Conservation (phyloP, 2,888 invertebrate genomes). For the Limnephilus lunatus region DNA sequence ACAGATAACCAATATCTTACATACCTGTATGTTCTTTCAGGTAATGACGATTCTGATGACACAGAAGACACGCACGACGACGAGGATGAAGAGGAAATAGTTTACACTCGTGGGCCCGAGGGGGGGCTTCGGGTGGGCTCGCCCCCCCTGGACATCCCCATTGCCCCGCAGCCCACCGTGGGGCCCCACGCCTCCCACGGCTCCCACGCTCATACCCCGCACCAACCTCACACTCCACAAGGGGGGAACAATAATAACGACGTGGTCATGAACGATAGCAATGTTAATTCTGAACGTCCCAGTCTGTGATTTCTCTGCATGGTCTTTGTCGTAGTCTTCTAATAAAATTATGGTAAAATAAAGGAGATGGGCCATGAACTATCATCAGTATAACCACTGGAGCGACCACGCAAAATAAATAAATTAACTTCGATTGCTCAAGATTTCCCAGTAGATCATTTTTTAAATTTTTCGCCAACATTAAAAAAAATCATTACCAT, state of each 20-base stretch:
- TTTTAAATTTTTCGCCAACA: no score
- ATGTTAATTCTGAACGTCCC: conserved; percentile 53
- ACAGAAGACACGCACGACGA: conserved; percentile 79
- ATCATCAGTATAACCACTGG: no score
- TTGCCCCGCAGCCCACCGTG: conserved; percentile 27
- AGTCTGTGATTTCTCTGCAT: background rate
- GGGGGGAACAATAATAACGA: conserved; percentile 62
- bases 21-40: conserved; percentile 67
- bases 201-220: background rate
- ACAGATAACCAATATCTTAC: no score
- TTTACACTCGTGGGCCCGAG: conserved; percentile 43
- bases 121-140: background rate
- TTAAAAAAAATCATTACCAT: no score
- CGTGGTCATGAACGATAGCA: conserved; percentile 65
- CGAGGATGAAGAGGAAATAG: conserved; percentile 78
- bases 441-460: no score
- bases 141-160: conserved; percentile 30
- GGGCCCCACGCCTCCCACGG: background rate
- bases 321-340: no score
- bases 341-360: no score
- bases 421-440: no score
- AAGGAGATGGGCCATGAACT: no score
- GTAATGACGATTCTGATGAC: conserved; percentile 78
- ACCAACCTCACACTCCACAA: background rate
- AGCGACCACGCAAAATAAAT: no score